Base-by-base conservation (phyloP, 2,888 invertebrate species). In the Rapana venosa region DNA sequence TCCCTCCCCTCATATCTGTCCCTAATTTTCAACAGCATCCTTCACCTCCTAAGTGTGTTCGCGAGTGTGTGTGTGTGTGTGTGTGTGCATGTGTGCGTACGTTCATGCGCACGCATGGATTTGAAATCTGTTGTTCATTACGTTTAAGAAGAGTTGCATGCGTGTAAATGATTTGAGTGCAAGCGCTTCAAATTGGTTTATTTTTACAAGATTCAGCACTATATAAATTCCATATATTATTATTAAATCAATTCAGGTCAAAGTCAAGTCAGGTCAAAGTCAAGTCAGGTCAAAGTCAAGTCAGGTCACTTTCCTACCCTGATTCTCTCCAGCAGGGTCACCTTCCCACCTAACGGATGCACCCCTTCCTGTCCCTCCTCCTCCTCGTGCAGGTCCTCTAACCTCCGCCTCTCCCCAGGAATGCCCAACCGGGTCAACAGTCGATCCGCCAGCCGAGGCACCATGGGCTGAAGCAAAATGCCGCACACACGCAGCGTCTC, bases 381-480 rank as follows among this genome's bases (percentile, higher is more conserved):
- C 30, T 17, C 56, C 30, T 47, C 47, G 20, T 86, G 91, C 4
- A 92, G 92, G 90, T 93, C 79, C 0, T 88, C 66, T 61, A 93
- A 91, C 35, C 88, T 90, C 88, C 95, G 93, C 85, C 93, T 91
- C 32, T 93, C 89, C 17, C 32, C 20, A 2, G 93, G 90, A 32
- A 96, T 93, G 87, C 94, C 95, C n/a, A 96, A 92, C 90, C 95
- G 95, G 90, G 96, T 94, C 92, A 99, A 96, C 90, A 99, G 96
- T 92, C 97, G 97, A 32, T 96, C 95, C 1, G 97, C 96, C 93
- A 98, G 96, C 88, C 97, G 97, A 8, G 99, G 99, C 90, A 98
- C 97, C 36, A 99, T 97, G 0, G 99, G 99, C 94, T 98, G 98
- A 56, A 99, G 96, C 77, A 98, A 97, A 91, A 99, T 97, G 30